Conservation (phyloP, 2,113 vertebrate genomes). For the Lophura nycthemera region DNA sequence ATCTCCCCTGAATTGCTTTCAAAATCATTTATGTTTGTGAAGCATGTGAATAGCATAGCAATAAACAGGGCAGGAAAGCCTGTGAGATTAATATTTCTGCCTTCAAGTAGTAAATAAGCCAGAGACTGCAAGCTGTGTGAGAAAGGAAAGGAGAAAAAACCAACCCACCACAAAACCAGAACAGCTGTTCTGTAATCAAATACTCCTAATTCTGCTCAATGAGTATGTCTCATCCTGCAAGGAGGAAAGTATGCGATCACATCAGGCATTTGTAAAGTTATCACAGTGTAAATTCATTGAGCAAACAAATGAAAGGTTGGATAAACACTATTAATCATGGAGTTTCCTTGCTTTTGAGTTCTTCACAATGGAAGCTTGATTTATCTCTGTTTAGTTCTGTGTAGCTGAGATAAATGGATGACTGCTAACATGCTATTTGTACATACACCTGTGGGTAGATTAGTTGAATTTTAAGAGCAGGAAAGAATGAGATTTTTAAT, state of each 20-base stretch:
- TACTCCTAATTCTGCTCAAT: background rate
- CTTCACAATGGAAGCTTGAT: background rate
- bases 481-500: background rate
- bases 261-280: background rate
- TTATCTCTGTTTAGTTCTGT: background rate
- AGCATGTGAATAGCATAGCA: background rate
- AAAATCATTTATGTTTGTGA: background rate
- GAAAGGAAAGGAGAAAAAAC: background rate
- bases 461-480: background rate
- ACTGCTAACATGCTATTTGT: background rate
- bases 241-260: background rate
- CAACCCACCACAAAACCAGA: background rate
- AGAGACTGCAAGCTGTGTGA: background rate
- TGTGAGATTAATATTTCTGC: slow-evolving; percentile 18
- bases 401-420: background rate
- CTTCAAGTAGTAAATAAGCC: background rate
- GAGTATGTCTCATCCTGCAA: background rate
- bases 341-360: background rate
- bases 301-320: background rate
- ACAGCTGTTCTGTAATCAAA: background rate
- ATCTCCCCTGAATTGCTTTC: background rate
- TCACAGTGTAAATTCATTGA: background rate
- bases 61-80: background rate
- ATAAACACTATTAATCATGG: background rate
- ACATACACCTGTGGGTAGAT: background rate